Evolutionary conservation across 2,113 vertebrate genomes (phyloP).

Genomic region (Phodopus roborovskii): DNA sequence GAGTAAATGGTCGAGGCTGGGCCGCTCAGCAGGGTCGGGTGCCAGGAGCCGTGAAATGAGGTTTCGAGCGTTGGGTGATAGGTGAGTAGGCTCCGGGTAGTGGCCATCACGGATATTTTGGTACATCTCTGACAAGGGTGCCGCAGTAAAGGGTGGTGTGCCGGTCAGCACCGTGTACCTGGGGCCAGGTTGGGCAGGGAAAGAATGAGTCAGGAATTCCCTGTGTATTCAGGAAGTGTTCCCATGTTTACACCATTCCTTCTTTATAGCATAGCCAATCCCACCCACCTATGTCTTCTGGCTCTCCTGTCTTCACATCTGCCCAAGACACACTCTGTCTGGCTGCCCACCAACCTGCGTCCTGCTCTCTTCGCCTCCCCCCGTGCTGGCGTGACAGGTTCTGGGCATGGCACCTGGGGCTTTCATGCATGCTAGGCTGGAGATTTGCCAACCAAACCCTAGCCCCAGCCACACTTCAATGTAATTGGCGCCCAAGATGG

Average conservation of each 20-base stretch:
- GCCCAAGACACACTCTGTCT: too few species aligned
- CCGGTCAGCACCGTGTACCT: conserved; percentile 83
- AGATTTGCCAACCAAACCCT: too few species aligned
- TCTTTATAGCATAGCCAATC: neutral
- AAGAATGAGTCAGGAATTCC: neutral
- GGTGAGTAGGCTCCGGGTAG: conserved; percentile 53
- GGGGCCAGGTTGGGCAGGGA: neutral
- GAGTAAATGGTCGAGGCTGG: conserved; percentile 73
- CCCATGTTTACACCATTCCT: too few species aligned
- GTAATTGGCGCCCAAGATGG: neutral
- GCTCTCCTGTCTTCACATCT: too few species aligned
- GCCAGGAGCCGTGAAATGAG: conserved; percentile 82
- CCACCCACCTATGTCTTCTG: fast-evolving
- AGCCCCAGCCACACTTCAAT: neutral
- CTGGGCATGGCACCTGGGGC: neutral
- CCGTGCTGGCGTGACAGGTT: neutral
- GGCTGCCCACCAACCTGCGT: too few species aligned
- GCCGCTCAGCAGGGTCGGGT: conserved; percentile 60
- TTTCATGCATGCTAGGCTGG: too few species aligned
- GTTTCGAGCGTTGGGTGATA: conserved; percentile 36
- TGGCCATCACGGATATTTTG: conserved; percentile 53
- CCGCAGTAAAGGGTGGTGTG: conserved; percentile 76
- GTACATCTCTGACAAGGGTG: conserved; percentile 77
- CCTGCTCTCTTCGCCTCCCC: too few species aligned
- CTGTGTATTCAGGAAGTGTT: too few species aligned